Evolutionary conservation across 2,888 invertebrate species (phyloP), one percentile per base, ranked within the genome.

Genomic region (Latheticus oryzae): DNA sequence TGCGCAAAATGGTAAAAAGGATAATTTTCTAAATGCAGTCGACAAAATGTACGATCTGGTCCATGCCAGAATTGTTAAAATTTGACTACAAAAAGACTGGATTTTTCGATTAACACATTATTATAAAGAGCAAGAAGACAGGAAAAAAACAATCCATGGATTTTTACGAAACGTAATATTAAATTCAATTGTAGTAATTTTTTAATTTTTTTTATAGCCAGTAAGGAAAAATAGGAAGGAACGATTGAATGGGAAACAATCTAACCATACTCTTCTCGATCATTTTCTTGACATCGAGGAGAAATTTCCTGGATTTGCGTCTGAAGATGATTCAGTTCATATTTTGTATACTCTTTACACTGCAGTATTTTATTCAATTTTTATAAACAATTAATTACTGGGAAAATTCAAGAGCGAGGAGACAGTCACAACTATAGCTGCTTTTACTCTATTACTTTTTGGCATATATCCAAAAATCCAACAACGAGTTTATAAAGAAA

Each of bases 331-430:
- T 50, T 43, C 72, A 23, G 24, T 69, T 8, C 59, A 73, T 42
- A 71, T 73, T 51, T 51, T 73, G 8, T 42, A 53, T 3, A 72
- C 73, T 1, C 50, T 70, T 5, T 67, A 64, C 43, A 55, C 65
- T 42, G 68, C 70, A 11, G 70, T 70, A 66, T n/a, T n/a, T n/a
- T n/a, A n/a, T n/a, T n/a, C n/a, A n/a, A n/a, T n/a, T n/a, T n/a
- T n/a, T n/a, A n/a, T n/a, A n/a, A n/a, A n/a, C n/a, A n/a, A n/a
- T n/a, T n/a, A n/a, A n/a, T n/a, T n/a, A n/a, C n/a, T n/a, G n/a
- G n/a, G n/a, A n/a, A n/a, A n/a, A 19, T 66, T 73, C 42, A 52
- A 74, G 74, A 65, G 70, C 32, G 71, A 74, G 67, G 74, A 74
- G 53, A 71, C 74, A 0, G 55, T 68, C 1, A 65, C 68, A 1